These are phyloP conservation scores for Dryoscopus gambensis DNA, from an alignment of 2,113 vertebrate genomes.

Conservation along the genomic window DNA sequence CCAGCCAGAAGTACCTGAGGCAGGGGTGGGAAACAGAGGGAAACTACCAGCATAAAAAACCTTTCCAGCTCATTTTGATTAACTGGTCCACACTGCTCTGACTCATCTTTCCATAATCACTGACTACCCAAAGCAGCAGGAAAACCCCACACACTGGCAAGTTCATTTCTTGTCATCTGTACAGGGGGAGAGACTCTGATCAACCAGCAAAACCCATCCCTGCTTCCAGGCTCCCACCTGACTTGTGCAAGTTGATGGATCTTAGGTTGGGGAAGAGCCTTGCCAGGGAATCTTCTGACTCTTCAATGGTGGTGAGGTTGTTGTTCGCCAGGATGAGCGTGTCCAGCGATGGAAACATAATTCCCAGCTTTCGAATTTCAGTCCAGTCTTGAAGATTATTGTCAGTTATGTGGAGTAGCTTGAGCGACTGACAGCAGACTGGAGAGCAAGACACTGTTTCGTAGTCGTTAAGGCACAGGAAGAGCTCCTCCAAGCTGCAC, in stretches of 20 bases:
- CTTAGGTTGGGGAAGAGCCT: constrained; percentile 88
- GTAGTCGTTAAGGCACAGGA: constrained; percentile 96
- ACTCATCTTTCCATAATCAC: neutral
- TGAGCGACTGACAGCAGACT: constrained; percentile 85
- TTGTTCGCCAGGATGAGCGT: constrained; percentile 93
- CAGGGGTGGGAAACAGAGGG: neutral
- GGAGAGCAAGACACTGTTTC: constrained; percentile 84
- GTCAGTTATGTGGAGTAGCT: constrained; percentile 95
- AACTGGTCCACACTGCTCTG: neutral
- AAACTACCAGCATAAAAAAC: neutral
- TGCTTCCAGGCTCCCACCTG: constrained; percentile 76
- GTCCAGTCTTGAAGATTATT: constrained; percentile 93
- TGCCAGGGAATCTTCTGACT: constrained; percentile 80
- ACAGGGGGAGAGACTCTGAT: neutral
- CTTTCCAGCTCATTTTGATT: neutral
- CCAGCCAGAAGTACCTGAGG: neutral
- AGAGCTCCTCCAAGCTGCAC: constrained; percentile 93
- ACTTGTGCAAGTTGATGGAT: constrained; percentile 96
- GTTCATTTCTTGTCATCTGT: neutral
- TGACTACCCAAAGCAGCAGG: neutral
- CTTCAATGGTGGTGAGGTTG: constrained; percentile 81
- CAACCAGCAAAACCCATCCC: neutral
- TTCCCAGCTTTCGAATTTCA: constrained; percentile 90
- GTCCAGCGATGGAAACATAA: constrained; percentile 88
- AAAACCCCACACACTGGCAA: neutral